A percentile compares a stretch with the other conserved stretches of the same genome.
These are phyloP conservation scores for Ephialtes manifestator DNA, from an alignment of 2,888 invertebrate genomes.

Conservation along the genomic window DNA sequence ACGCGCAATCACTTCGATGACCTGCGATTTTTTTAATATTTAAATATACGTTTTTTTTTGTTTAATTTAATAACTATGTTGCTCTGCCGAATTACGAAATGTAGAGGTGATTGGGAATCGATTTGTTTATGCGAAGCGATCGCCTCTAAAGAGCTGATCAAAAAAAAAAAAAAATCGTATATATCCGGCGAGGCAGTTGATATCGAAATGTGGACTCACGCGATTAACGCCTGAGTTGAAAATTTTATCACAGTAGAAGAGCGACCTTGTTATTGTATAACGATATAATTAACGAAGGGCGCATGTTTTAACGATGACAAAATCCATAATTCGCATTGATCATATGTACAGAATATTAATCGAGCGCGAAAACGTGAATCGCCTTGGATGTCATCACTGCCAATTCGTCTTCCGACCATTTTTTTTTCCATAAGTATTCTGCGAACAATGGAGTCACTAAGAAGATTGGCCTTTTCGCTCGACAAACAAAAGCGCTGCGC, in stretches of 20 bases:
- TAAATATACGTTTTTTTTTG: slow-evolving; percentile 49
- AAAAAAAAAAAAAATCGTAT: slow-evolving; percentile 16
- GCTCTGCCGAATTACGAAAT: slow-evolving; percentile 18
- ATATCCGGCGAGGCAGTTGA: slow-evolving; percentile 36
- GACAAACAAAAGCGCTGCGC: slow-evolving; percentile 43
- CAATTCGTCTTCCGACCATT: slow-evolving; percentile 45
- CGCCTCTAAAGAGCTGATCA: slow-evolving; percentile 25
- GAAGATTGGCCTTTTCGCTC: slow-evolving; percentile 37
- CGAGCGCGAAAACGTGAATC: slow-evolving; percentile 20
- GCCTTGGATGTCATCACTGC: slow-evolving; percentile 45
- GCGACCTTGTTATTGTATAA: slow-evolving; percentile 48
- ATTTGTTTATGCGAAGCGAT: slow-evolving; percentile 22
- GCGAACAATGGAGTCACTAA: slow-evolving; percentile 37
- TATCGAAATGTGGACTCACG: slow-evolving; percentile 34
- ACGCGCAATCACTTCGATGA: slow-evolving; percentile 72
- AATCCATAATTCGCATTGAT: slow-evolving; percentile 35
- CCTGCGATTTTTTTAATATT: slow-evolving; percentile 66
- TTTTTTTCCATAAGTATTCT: slow-evolving; percentile 36
- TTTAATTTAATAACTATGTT: slow-evolving; percentile 54
- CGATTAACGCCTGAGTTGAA: slow-evolving; percentile 13
- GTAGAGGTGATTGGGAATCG: slow-evolving; percentile 25
- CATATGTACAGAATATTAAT: slow-evolving; percentile 59
- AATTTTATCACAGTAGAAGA: neutral
- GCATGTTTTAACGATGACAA: neutral
- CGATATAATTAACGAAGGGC: slow-evolving; percentile 47